These are phyloP conservation scores for Nomada hirtipes DNA, from an alignment of 2,888 invertebrate genomes.

Conservation along the genomic window DNA sequence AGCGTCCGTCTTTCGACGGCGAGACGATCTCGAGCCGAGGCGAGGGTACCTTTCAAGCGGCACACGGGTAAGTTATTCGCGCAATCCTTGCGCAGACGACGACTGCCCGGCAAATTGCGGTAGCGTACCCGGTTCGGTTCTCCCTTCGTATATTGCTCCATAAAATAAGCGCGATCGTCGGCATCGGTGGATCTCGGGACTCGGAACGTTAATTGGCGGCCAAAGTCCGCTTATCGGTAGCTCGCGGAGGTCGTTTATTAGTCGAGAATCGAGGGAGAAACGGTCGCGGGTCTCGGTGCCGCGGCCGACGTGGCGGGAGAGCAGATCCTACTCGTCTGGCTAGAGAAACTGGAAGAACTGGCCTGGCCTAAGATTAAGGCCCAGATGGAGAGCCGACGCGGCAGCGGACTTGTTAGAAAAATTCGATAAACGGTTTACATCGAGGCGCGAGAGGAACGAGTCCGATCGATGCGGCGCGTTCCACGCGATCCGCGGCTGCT, in stretches of 20 bases:
- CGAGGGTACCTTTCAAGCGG: neutral
- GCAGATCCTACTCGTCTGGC: conserved; percentile 18
- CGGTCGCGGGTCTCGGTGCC: neutral
- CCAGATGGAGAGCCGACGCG: conserved; percentile 7
- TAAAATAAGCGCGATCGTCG: conserved; percentile 1
- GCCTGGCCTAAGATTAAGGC: conserved; percentile 44
- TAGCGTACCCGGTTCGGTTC: conserved; percentile 23
- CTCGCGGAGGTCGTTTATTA: conserved; percentile 3
- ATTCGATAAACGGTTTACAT: conserved; percentile 53
- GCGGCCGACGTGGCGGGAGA: neutral
- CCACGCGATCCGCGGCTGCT: conserved; percentile 61
- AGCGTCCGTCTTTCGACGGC: conserved; percentile 29
- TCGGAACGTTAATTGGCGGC: conserved; percentile 49
- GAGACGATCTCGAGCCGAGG: conserved; percentile 39
- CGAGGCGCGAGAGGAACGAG: neutral
- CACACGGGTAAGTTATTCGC: conserved; percentile 33
- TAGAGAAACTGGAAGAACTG: conserved; percentile 50
- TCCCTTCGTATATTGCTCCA: conserved; percentile 19
- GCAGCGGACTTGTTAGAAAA: conserved; percentile 29
- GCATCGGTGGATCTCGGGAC: neutral
- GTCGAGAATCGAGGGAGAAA: conserved; percentile 4
- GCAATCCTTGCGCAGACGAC: conserved; percentile 1
- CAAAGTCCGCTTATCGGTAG: conserved; percentile 46
- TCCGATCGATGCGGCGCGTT: conserved; percentile 40
- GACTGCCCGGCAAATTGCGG: conserved; percentile 31